Base-by-base conservation (phyloP, 2,888 invertebrate genomes). In the Pyrrhopygopsis socrates region DNA sequence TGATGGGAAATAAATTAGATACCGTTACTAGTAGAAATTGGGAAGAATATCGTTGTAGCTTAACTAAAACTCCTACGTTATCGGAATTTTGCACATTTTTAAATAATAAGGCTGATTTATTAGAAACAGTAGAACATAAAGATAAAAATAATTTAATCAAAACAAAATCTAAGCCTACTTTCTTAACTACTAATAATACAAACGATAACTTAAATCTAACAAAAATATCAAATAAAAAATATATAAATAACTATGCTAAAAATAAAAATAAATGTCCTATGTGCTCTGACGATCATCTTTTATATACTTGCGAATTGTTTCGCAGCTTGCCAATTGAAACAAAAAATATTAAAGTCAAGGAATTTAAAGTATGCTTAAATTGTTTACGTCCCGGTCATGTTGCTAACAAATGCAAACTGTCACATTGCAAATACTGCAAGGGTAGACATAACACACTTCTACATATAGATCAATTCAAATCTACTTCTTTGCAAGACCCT, bases 341-440 rank as follows among this genome's bases (percentile, higher is more conserved):
- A 3, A 70, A 82, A 3, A 34, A 50, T 41, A 11, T 30, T 50
- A 85, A 54, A 60, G 76, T 71, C 18, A 78, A 50, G 15, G 54
- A 75, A 15, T 79, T 60, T 3, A 82, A 79, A 38, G 71, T 82
- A 41, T 86, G 82, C 38, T 22, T 70, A 13, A 85, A 85, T 45
- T 85, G 85, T 29, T 50, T 85, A 20, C 78, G 81, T 18, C 79
- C 85, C n/a, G 86, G 86, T 2, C 79, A 85, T 27, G 1, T 20
- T 9, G 24, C 54, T 1, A 67, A 18, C 2, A 38, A 30, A 58
- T 82, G 82, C 38, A 70, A 22, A 1, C 60, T 82, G 4, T 24
- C 54, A 15, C 58, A 76, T 22, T 81, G 81, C 34, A 75, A 60
- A 58, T 82, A 82, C 41, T 82, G 82, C 45, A 82, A 76, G 20